Conservation (phyloP, 2,113 vertebrate species). For the Dermatemys mawii region DNA sequence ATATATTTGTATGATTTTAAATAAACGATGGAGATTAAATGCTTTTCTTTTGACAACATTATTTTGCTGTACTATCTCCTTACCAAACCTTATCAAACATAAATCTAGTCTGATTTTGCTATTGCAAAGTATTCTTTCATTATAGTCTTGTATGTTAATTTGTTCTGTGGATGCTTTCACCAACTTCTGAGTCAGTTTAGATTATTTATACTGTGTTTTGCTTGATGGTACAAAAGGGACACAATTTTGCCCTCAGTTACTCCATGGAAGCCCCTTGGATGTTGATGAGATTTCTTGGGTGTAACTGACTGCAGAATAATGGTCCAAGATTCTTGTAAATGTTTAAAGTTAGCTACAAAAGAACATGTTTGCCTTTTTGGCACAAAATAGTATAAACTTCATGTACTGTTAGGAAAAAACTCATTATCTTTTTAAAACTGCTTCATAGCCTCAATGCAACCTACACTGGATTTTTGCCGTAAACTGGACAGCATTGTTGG, state of each 20-base stretch:
- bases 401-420: neutral
- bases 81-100: neutral
- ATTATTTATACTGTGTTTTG: neutral
- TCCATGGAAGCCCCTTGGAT: neutral
- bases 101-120: neutral
- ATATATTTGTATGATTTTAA: neutral
- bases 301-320: neutral
- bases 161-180: neutral
- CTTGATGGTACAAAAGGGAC: neutral
- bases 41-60: neutral
- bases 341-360: neutral
- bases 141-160: neutral
- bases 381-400: neutral
- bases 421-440: neutral
- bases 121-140: neutral
- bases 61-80: neutral
- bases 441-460: slow-evolving; percentile 84
- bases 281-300: neutral
- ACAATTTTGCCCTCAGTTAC: neutral
- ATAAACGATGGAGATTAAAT: neutral
- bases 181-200: neutral
- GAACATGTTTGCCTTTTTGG: neutral
- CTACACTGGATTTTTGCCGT: slow-evolving; percentile 93
- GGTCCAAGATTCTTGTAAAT: neutral
- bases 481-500: slow-evolving; percentile 93